A percentile compares a stretch with the other conserved stretches of the same genome.
Conservation (phyloP, 1,140 invertebrate genomes). For the Papilio xuthus region DNA sequence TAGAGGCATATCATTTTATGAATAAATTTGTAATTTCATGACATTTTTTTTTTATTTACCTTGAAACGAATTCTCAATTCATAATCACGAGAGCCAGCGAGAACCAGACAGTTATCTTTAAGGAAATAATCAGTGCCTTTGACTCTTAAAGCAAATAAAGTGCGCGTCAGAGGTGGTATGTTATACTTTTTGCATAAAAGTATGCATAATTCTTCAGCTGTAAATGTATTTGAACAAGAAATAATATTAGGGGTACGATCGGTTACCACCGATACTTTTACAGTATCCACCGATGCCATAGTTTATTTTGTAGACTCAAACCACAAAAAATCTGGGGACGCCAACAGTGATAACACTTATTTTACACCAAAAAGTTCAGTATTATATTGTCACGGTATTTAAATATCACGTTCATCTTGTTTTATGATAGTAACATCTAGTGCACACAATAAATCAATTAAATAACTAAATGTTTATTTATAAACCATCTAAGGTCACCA, state of each 20-base stretch:
- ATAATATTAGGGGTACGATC: conserved; percentile 65
- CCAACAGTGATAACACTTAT: conserved; percentile 61
- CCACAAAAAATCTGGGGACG: conserved; percentile 71
- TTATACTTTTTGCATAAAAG: conserved; percentile 85
- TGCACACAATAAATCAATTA: conserved; percentile 58
- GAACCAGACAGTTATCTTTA: conserved; percentile 82
- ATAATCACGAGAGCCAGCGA: conserved; percentile 82
- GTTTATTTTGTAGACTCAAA: conserved; percentile 62
- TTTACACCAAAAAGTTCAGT: conserved; percentile 50
- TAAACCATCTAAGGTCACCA: conserved; percentile 63
- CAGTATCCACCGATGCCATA: conserved; percentile 71
- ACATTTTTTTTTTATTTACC: conserved; percentile 67
- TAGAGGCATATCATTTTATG: not conserved
- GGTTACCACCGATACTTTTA: conserved; percentile 71
- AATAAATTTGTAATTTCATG: not conserved
- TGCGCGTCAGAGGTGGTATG: conserved; percentile 88
- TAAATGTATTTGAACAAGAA: conserved; percentile 64
- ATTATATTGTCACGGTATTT: conserved; percentile 46
- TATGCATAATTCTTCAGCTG: conserved; percentile 87
- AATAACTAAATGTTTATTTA: conserved; percentile 67
- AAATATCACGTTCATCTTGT: conserved; percentile 56
- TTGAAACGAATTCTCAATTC: conserved; percentile 91
- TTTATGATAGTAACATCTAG: conserved; percentile 47
- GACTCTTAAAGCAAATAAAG: conserved; percentile 88
- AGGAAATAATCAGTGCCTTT: conserved; percentile 85